phyloP scores from a whole-genome alignment of 2,797 vertebrate genomes.

The Pelobates cultripes region DNA sequence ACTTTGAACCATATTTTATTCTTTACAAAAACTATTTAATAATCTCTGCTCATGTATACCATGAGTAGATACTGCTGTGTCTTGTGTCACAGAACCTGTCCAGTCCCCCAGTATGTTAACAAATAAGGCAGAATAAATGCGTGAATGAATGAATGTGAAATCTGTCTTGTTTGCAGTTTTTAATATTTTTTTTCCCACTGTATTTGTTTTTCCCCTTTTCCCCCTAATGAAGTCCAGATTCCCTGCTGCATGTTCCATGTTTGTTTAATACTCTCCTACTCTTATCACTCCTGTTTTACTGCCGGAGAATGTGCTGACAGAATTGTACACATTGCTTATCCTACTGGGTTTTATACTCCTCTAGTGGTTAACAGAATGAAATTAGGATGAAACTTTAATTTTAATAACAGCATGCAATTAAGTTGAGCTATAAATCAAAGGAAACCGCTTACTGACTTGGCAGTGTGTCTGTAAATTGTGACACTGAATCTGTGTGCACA shows the following conservation, averaged over 20 bases:
- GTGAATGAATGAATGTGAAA: constrained; percentile 9
- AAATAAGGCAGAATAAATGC: constrained; percentile 17
- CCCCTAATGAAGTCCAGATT: not conserved
- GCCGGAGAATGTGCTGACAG: constrained; percentile 51
- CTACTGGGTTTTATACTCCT: constrained; percentile 21
- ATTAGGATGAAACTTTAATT: constrained; percentile 23
- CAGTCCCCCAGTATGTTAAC: not conserved
- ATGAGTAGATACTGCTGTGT: not conserved
- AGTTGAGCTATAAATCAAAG: constrained; percentile 31
- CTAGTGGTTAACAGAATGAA: constrained; percentile 27
- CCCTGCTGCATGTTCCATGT: constrained; percentile 23
- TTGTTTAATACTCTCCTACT: constrained; percentile 48
- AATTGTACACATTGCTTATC: constrained; percentile 22
- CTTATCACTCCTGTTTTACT: constrained; percentile 39
- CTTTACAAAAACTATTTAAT: too few relatives aligned
- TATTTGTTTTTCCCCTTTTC: constrained; percentile 14
- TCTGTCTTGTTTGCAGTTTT: not conserved
- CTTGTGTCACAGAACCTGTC: constrained; percentile 5
- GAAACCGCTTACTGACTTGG: not conserved
- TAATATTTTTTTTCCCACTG: constrained; percentile 11
- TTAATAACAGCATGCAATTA: constrained; percentile 21
- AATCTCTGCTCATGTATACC: too few relatives aligned
- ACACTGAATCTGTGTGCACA: not conserved
- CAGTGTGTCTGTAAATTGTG: not conserved
- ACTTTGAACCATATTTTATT: too few relatives aligned